Conservation (phyloP, 2,113 vertebrate species). For the Machaerirhynchus nigripectus region DNA sequence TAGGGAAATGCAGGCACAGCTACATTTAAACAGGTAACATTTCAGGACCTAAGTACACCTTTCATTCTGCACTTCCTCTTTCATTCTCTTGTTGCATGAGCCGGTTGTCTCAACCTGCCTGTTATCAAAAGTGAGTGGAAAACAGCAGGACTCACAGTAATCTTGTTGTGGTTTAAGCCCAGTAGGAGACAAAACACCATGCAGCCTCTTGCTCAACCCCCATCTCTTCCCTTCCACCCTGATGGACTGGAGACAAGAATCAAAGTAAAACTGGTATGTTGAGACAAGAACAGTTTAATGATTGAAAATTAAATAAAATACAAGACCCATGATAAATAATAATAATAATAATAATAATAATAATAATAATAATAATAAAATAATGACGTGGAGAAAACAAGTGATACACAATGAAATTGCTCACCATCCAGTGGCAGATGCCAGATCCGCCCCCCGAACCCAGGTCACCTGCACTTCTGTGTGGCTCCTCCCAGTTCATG, state of each 20-base stretch:
- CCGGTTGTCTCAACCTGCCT: background rate
- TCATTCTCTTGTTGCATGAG: background rate
- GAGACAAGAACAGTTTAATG: background rate
- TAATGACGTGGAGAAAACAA: background rate
- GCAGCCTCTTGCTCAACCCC: background rate
- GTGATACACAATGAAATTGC: background rate
- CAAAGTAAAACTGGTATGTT: background rate
- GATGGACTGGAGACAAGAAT: background rate
- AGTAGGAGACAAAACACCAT: background rate
- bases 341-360: background rate
- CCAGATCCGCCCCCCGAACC: rapidly evolving
- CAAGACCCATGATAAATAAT: background rate
- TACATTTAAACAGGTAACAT: background rate
- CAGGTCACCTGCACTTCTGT: rapidly evolving
- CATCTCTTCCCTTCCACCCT: background rate
- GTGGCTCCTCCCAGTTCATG: rapidly evolving
- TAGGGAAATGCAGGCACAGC: background rate
- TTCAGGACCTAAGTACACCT: background rate
- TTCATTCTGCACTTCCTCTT: background rate
- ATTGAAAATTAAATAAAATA: background rate
- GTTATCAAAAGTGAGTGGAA: background rate
- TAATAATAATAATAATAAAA: no score
- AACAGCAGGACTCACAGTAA: background rate
- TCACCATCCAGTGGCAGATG: background rate
- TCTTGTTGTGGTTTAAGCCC: background rate